Evolutionary conservation across 2,888 invertebrate genomes (phyloP), one percentile per base, ranked within the genome.

Genomic region (Limenitis camilla): DNA sequence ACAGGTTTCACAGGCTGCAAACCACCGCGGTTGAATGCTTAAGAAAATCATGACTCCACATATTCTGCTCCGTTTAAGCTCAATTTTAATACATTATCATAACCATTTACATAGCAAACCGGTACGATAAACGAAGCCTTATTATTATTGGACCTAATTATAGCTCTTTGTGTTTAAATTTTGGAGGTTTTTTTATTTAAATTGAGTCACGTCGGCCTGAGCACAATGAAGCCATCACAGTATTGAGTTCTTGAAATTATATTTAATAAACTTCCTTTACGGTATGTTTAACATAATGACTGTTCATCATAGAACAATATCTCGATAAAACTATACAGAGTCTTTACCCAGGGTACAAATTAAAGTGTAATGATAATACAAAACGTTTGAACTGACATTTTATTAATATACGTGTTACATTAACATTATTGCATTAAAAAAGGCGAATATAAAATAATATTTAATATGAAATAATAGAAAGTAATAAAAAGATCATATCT

Each of bases 111-210:
- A 85, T 85, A 82, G 74, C 69, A 65, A 68, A 69, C 76, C 70
- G 69, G 76, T 71, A 70, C 72, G 71, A 76, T 79, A 77, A 75
- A 73, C 67, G 71, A 63, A 70, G 65, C 71, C 68, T 72, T 72
- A 73, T 77, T 78, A 80, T 77, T 79, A 85, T 81, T 69, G 75
- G 68, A 76, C 76, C 79, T 82, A 85, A 84, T 86, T 85, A 84
- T 84, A 81, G 71, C 72, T 76, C 84, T 82, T 85, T 86, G 84
- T 84, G 79, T 81, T 80, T 71, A 77, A 78, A 81, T 79, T 76
- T 62, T 65, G 70, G 65, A 61, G 67, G 69, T 63, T 66, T 78
- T 36, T 75, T 76, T 78, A 80, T 81, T 80, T 69, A 78, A 81
- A 77, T 77, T 66, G 63, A 74, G 74, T 71, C 76, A 74, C 72